A percentile compares a stretch with the other conserved stretches of the same genome.
These are phyloP conservation scores for Candoia aspera DNA, from an alignment of 2,113 vertebrate species.

Conservation along the genomic window DNA sequence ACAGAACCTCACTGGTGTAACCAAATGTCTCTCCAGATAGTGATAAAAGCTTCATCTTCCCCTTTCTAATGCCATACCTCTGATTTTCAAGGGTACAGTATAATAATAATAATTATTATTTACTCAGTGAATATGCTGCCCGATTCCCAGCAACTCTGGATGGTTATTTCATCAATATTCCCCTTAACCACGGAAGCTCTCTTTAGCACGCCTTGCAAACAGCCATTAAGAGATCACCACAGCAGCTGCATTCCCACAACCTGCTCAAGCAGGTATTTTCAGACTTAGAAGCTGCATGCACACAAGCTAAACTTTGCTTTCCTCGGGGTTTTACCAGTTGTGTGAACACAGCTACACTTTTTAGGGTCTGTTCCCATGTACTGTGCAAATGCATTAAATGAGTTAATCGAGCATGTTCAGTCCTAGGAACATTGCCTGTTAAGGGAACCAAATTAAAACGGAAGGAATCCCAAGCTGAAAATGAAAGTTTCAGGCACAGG, in stretches of 20 bases:
- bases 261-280: not conserved
- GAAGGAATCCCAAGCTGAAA: not conserved
- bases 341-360: not conserved
- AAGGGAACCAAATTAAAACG: not conserved
- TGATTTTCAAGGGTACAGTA: not conserved
- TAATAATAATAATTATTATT: not conserved
- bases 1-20: not conserved
- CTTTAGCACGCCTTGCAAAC: not conserved
- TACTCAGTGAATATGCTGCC: not conserved
- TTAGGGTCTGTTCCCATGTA: not conserved
- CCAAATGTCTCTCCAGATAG: not conserved
- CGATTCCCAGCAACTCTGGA: not conserved
- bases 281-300: not conserved
- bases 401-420: not conserved
- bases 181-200: not conserved
- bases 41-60: not conserved
- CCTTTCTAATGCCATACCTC: not conserved
- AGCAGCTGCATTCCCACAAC: not conserved
- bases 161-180: not conserved
- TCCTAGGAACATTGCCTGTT: not conserved
- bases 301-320: not conserved
- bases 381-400: not conserved
- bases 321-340: not conserved
- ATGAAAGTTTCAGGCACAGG: not conserved
- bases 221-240: not conserved